phyloP scores from a whole-genome alignment of 2,113 vertebrate species.

The Copsychus sechellarum region DNA sequence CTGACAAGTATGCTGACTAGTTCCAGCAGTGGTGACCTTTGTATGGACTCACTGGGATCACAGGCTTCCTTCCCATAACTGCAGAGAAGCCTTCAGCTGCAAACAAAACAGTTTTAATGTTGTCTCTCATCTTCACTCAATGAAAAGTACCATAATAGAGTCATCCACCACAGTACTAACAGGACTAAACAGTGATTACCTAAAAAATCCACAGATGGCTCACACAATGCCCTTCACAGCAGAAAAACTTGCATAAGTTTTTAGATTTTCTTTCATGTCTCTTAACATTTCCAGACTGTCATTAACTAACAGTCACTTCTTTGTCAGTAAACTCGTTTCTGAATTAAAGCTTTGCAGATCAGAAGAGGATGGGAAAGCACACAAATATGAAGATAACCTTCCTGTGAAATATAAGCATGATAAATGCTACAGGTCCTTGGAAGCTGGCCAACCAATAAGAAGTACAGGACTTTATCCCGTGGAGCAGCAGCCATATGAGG shows the following conservation, averaged over 20 bases:
- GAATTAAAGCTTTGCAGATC: background rate
- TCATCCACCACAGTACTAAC: background rate
- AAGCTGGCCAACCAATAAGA: background rate
- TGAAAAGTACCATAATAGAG: background rate
- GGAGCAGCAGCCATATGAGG: background rate
- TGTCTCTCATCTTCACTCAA: background rate
- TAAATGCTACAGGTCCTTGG: background rate
- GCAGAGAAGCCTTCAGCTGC: background rate
- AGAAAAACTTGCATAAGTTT: background rate
- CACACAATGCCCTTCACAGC: background rate
- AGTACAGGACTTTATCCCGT: background rate
- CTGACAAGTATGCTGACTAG: background rate
- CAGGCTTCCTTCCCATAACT: background rate
- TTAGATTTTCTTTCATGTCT: background rate
- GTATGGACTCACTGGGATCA: background rate
- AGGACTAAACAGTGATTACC: background rate
- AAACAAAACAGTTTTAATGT: background rate
- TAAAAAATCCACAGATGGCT: background rate
- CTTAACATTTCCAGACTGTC: background rate
- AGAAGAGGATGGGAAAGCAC: background rate
- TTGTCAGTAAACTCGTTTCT: background rate
- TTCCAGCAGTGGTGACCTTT: conserved; percentile 34
- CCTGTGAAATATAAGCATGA: background rate
- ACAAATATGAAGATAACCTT: background rate
- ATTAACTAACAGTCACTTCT: background rate